A percentile compares a stretch with the other conserved stretches of the same genome.
Conservation (phyloP, 2,888 invertebrate genomes). For the Sarcophaga caerulescens region DNA sequence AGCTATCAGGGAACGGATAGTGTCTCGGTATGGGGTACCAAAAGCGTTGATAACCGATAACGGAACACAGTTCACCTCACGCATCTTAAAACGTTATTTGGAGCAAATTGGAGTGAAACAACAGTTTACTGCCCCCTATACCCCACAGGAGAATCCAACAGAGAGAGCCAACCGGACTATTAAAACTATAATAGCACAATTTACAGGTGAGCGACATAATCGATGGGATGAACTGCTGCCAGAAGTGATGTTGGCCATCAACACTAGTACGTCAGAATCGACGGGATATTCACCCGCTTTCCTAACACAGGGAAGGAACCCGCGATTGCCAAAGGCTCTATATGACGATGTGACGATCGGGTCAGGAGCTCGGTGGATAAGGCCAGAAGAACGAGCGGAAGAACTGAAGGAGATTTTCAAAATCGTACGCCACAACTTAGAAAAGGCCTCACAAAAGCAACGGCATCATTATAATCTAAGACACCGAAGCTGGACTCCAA, state of each 20-base stretch:
- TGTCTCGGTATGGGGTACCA: constrained; percentile 14
- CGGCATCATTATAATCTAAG: constrained; percentile 16
- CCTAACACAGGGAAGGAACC: constrained; percentile 34
- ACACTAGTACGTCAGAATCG: constrained; percentile 5
- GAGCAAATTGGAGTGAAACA: background rate
- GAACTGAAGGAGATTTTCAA: constrained; percentile 23
- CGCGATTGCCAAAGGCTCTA: constrained; percentile 13
- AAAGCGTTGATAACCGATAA: constrained; percentile 40
- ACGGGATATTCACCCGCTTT: constrained; percentile 36
- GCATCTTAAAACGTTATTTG: background rate
- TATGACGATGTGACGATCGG: constrained; percentile 28
- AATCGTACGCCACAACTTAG: constrained; percentile 5
- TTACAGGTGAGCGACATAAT: background rate
- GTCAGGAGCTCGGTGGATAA: background rate
- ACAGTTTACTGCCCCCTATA: constrained; percentile 30
- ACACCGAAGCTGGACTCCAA: constrained; percentile 1
- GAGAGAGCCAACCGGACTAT: constrained; percentile 25
- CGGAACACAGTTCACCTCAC: constrained; percentile 40
- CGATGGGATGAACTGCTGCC: constrained; percentile 28
- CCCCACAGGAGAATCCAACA: constrained; percentile 32
- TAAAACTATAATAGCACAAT: constrained; percentile 30
- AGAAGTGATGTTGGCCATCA: constrained; percentile 27
- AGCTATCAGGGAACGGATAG: background rate
- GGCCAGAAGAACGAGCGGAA: background rate
- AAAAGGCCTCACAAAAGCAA: background rate